Evolutionary conservation across 2,888 invertebrate genomes (phyloP), one percentile per base, ranked within the genome.

Genomic region (Cryptophagus acutangulus): DNA sequence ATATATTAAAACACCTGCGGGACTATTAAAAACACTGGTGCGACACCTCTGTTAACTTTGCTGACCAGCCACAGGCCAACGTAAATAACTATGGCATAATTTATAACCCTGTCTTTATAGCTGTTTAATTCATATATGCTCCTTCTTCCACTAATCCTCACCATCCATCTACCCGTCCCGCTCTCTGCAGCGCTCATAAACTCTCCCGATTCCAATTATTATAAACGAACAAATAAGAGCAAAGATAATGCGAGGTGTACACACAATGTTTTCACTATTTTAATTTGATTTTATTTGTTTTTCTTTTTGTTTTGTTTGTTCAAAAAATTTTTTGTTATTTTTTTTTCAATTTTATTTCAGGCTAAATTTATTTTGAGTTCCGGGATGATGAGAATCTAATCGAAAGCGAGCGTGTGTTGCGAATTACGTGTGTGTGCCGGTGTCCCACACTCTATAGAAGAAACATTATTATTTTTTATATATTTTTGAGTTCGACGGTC

Each of bases 1-100:
- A n/a, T n/a, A 46, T 56, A 53, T 53, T 51, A 54, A 20, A 55
- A 58, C 61, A 61, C 59, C 61, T 60, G 58, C 55, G 50, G 44
- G 52, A n/a, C 46, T 46, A 54, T 58, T 58, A 59, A 59, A n/a
- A 47, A 52, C 40, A 43, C 49, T 44, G 49, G 41, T 43, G 50
- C 46, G 57, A 60, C 57, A 54, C 57, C 56, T 54, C 46, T 48
- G 45, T 51, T 47, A 48, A 60, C 51, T 59, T 53, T 51, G 47
- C 52, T 61, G 61, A 57, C 42, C 55, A 42, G 54, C 55, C 51
- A 45, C 46, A 51, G 48, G 48, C 59, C 6, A 13, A 10, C 31
- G n/a, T 31, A 31, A 26, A 26, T 31, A 31, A 31, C 31, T 31
- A 31, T 31, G 8, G 12, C 16, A 31, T 31, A 31, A 31, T 31